Conservation (phyloP, 2,888 invertebrate genomes). For the Norana najaformis region DNA sequence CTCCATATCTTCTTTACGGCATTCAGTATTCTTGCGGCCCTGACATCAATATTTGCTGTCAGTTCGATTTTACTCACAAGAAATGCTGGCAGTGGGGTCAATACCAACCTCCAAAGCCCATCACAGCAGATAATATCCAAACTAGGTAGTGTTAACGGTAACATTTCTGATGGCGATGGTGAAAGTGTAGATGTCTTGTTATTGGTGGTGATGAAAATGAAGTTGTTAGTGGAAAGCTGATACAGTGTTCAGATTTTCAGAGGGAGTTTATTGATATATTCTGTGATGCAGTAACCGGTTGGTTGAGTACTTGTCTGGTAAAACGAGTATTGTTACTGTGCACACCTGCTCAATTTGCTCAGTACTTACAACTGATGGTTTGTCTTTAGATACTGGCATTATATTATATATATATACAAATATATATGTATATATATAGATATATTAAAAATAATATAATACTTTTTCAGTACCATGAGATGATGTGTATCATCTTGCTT, state of each 20-base stretch:
- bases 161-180: neutral
- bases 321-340: too few relatives aligned
- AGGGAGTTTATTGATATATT: too few relatives aligned
- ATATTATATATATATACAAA: too few relatives aligned
- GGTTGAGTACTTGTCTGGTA: too few relatives aligned
- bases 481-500: too few relatives aligned
- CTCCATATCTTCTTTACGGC: slow-evolving; percentile 91
- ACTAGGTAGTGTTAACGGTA: neutral
- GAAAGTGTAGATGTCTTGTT: neutral
- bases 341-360: too few relatives aligned
- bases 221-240: neutral
- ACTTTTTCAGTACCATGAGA: too few relatives aligned
- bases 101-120: slow-evolving; percentile 36
- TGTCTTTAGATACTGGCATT: too few relatives aligned
- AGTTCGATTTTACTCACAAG: slow-evolving; percentile 64
- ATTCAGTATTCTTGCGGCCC: slow-evolving; percentile 93
- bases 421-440: too few relatives aligned
- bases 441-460: too few relatives aligned
- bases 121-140: slow-evolving; percentile 37
- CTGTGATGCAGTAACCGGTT: too few relatives aligned
- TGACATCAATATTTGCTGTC: slow-evolving; percentile 72
- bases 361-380: too few relatives aligned
- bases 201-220: neutral
- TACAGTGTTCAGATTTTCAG: neutral
- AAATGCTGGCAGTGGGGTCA: slow-evolving; percentile 43